phyloP scores from a whole-genome alignment of 2,113 vertebrate species.

The Leptodactylus fuscus region DNA sequence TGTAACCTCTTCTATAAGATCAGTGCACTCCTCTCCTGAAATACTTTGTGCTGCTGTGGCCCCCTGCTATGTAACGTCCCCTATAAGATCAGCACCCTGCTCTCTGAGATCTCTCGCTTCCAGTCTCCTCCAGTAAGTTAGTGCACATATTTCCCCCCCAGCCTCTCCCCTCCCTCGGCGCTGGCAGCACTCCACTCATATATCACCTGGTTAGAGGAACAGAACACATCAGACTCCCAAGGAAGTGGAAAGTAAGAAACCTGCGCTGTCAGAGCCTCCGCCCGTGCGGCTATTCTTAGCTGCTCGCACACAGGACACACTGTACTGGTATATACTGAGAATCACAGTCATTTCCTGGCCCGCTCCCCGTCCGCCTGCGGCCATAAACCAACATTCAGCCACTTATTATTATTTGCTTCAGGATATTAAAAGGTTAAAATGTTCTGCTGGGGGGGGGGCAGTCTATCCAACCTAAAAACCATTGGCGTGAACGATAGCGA shows the following conservation, averaged over 20 bases:
- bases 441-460: background rate
- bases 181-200: background rate
- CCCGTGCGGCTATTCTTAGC: background rate
- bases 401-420: background rate
- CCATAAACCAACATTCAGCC: background rate
- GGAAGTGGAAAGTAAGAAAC: background rate
- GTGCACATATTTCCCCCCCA: too few species aligned
- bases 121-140: background rate
- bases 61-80: background rate
- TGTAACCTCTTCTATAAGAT: background rate
- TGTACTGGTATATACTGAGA: background rate
- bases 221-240: background rate
- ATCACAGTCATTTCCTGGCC: background rate
- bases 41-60: too few species aligned
- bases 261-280: background rate
- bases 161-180: too few species aligned
- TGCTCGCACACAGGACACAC: background rate
- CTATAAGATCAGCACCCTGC: background rate
- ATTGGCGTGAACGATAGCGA: background rate
- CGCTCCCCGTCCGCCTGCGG: background rate
- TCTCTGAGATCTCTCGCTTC: too few species aligned
- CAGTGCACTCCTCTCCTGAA: background rate
- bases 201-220: background rate
- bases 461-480: background rate
- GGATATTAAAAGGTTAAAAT: constrained; percentile 3